Conservation (phyloP, 37 sponge, comb jelly and placozoan species). For the Tethya wilhelma region DNA sequence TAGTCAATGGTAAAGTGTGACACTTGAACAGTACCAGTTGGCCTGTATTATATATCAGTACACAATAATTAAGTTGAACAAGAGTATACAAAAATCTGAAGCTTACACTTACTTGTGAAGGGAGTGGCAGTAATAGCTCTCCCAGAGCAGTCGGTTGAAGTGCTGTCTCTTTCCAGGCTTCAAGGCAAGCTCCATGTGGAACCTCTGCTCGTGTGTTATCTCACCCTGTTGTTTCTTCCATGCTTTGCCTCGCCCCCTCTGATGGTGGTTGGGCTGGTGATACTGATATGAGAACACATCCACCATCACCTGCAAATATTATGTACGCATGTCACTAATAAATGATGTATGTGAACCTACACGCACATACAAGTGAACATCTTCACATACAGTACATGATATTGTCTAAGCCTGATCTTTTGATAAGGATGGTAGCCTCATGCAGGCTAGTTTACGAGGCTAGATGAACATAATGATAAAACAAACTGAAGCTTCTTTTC, state of each 20-base stretch:
- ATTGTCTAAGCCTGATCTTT: too few species aligned
- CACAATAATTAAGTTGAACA: background rate
- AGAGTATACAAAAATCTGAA: background rate
- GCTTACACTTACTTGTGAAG: slow-evolving; percentile 47
- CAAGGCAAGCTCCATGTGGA: slow-evolving; percentile 55
- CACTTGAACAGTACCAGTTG: slow-evolving; percentile 33
- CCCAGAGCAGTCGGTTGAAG: slow-evolving; percentile 48
- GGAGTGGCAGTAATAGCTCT: slow-evolving; percentile 31
- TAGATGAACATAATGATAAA: background rate
- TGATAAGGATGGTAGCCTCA: too few species aligned
- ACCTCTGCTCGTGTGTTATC: slow-evolving; percentile 57
- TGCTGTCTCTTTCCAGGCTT: background rate
- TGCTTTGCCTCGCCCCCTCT: slow-evolving; percentile 13
- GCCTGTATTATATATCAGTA: slow-evolving; percentile 27
- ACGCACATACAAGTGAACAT: background rate
- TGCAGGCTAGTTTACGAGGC: too few species aligned
- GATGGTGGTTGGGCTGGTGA: background rate
- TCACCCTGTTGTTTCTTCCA: slow-evolving; percentile 8
- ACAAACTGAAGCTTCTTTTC: background rate
- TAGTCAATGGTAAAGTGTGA: slow-evolving; percentile 56
- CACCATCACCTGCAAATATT: slow-evolving; percentile 12
- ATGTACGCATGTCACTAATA: background rate
- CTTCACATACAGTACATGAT: background rate
- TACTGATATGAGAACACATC: slow-evolving; percentile 32
- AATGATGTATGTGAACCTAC: slow-evolving; percentile 2